Conservation (phyloP, 1,140 invertebrate genomes). For the Drosophila novamexicana region DNA sequence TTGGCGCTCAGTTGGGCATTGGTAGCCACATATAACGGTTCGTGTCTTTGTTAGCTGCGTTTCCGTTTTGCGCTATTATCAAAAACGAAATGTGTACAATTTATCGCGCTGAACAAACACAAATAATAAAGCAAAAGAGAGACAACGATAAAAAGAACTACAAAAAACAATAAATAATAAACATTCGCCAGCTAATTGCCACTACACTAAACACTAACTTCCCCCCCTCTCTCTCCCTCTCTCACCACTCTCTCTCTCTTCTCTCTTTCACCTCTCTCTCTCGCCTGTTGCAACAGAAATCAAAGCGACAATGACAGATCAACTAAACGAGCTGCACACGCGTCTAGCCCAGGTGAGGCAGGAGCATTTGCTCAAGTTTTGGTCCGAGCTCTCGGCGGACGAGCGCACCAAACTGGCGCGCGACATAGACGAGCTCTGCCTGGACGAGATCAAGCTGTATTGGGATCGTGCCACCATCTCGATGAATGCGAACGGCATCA, state of each 20-base stretch:
- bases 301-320: constrained; percentile 68
- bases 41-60: constrained; percentile 12
- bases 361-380: constrained; percentile 94
- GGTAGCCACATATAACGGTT: constrained; percentile 66
- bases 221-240: constrained; percentile 1
- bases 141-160: constrained; percentile 38
- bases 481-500: constrained; percentile 87
- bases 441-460: constrained; percentile 88
- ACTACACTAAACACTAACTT: background rate
- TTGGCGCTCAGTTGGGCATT: constrained; percentile 66
- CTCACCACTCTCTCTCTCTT: constrained; percentile 3
- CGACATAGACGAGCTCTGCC: constrained; percentile 88
- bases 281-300: constrained; percentile 28
- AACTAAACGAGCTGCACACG: constrained; percentile 77
- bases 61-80: constrained; percentile 28
- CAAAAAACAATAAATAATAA: constrained; percentile 8
- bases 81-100: constrained; percentile 1
- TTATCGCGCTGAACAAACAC: constrained; percentile 36
- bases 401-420: constrained; percentile 87
- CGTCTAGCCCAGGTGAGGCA: constrained; percentile 87
- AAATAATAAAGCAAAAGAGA: constrained; percentile 26
- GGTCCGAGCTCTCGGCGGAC: constrained; percentile 89
- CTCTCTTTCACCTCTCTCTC: background rate
- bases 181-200: constrained; percentile 22
- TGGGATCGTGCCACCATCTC: constrained; percentile 88